A percentile compares a stretch with the other conserved stretches of the same genome.
Conservation (phyloP, 2,797 vertebrate genomes). For the Margarornis squamiger region DNA sequence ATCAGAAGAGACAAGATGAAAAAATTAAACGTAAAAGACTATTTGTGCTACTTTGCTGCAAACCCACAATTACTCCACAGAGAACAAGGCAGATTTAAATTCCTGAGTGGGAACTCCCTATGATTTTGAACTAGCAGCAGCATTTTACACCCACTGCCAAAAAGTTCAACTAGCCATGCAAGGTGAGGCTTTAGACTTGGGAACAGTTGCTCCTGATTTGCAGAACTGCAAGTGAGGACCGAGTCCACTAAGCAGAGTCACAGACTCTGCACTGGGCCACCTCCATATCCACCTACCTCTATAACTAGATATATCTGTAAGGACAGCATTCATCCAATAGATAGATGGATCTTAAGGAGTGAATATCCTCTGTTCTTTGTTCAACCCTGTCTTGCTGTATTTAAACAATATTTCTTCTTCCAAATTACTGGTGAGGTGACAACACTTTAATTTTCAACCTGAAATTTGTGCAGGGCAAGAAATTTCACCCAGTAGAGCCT, state of each 20-base stretch:
- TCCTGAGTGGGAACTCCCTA: neutral
- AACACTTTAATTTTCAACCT: constrained; percentile 7
- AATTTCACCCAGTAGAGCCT: neutral
- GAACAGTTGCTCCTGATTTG: neutral
- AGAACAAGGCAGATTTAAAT: neutral
- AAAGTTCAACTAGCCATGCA: neutral
- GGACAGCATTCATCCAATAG: neutral
- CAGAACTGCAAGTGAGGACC: neutral
- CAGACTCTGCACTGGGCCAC: neutral
- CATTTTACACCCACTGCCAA: neutral
- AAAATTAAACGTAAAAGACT: neutral
- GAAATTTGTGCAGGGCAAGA: neutral
- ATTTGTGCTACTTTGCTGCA: neutral
- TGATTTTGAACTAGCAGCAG: neutral
- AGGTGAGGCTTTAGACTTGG: fast-evolving
- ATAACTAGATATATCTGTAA: neutral
- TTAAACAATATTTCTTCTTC: neutral
- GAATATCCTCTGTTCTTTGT: neutral
- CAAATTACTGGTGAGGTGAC: neutral
- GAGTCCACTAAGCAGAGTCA: neutral
- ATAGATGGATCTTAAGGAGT: neutral
- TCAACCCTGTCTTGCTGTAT: neutral
- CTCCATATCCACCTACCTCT: neutral
- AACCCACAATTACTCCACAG: neutral
- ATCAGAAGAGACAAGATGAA: neutral